Percentiles rank a stretch among this genome's conserved stretches.
Conservation (phyloP, 2,888 invertebrate genomes). For the Monochamus alternatus region DNA sequence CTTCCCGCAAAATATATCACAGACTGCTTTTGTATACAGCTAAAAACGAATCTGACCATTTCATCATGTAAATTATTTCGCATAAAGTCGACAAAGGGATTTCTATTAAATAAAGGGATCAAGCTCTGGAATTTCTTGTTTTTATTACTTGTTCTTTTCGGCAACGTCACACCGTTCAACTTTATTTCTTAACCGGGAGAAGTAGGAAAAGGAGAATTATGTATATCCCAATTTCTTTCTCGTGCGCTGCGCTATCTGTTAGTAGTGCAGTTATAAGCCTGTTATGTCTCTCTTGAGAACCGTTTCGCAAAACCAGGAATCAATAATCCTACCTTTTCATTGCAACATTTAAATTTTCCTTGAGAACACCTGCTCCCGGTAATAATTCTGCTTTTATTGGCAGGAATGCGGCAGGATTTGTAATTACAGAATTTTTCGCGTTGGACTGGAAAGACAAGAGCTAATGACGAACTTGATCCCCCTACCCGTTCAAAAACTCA, state of each 20-base stretch:
- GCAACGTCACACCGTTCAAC: not conserved
- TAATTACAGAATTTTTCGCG: not conserved
- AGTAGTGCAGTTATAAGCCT: not conserved
- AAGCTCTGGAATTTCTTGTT: not conserved
- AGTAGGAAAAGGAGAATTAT: not conserved
- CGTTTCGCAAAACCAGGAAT: constrained; percentile 1
- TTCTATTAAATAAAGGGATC: constrained; percentile 39
- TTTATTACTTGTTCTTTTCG: not conserved
- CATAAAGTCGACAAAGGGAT: constrained; percentile 43
- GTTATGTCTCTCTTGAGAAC: constrained; percentile 8
- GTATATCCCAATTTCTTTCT: not conserved
- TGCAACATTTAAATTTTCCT: constrained; percentile 8
- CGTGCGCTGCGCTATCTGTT: not conserved
- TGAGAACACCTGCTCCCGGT: not conserved
- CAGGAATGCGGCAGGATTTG: not conserved
- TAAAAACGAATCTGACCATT: constrained; percentile 43
- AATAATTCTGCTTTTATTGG: constrained; percentile 17
- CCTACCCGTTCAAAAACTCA: constrained; percentile 27
- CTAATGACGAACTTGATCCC: constrained; percentile 33
- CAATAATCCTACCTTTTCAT: constrained; percentile 16
- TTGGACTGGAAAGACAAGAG: not conserved
- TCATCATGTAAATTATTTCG: constrained; percentile 46
- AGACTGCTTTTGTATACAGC: constrained; percentile 51
- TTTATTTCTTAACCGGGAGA: not conserved
- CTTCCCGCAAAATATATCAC: constrained; percentile 49